Percentiles rank a stretch among this genome's conserved stretches.
phyloP scores from a whole-genome alignment of 2,797 vertebrate species.

The Gadopsis bispinosus region DNA sequence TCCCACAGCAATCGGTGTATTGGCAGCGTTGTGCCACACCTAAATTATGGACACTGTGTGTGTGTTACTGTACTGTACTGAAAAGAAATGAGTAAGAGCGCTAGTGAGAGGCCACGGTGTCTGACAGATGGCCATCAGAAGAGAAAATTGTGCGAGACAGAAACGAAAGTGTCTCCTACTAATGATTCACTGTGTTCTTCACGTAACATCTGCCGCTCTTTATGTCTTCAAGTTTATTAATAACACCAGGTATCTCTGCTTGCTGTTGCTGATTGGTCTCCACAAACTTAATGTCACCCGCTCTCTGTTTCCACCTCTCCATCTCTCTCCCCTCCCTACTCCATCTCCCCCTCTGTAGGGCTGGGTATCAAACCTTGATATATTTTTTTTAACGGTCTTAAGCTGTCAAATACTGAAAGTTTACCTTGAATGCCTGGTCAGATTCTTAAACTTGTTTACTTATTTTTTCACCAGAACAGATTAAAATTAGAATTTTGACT shows the following conservation, averaged over 20 bases:
- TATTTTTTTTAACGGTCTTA: too few species aligned
- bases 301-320: neutral
- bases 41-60: constrained; percentile 31
- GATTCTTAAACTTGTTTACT: neutral
- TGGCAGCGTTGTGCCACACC: constrained; percentile 63
- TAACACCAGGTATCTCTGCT: constrained; percentile 15
- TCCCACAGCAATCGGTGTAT: constrained; percentile 51
- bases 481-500: neutral
- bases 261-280: constrained; percentile 11
- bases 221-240: constrained; percentile 29
- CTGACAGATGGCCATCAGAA: constrained; percentile 40
- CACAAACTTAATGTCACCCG: constrained; percentile 10
- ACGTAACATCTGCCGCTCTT: constrained; percentile 30
- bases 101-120: constrained; percentile 13
- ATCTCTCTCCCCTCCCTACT: neutral
- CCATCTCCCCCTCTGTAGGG: neutral
- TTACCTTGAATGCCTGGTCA: neutral
- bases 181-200: constrained; percentile 26
- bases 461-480: neutral
- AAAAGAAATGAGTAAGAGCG: constrained; percentile 29
- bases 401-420: neutral
- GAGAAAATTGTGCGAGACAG: constrained; percentile 16
- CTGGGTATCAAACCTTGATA: neutral
- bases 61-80: constrained; percentile 20
- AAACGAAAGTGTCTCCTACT: constrained; percentile 17